Base-by-base conservation (phyloP, 1,140 invertebrate species). In the Caenorhabditis tropicalis region DNA sequence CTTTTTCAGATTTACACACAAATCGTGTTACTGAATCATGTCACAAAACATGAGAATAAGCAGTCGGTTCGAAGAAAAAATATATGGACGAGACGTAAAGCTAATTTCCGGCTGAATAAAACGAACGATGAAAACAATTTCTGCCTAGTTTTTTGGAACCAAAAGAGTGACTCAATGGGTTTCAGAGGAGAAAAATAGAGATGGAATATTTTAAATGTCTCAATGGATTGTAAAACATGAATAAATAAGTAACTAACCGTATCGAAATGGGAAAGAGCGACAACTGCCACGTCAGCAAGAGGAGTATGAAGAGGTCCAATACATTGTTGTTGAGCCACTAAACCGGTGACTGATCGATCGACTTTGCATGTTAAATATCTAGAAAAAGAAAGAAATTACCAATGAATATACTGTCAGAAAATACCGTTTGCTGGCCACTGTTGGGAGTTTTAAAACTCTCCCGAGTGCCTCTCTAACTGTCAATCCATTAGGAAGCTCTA, bases 301-400 rank as follows among this genome's bases (percentile, higher is more conserved):
- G 97, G 97, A 9, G 96, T 96, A 91, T 99, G 97, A 1, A 98
- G 92, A 0, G 96, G 96, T 2, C 97, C 97, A 70, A 99, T 96
- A 91, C 97, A 99, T 91, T 99, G 97, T 89, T 99, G 97, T 92
- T 98, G 97, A 4, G 96, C 96, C 60, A 98, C 94, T 29, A 98
- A 92, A 31, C 96, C 97, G n/a, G 96, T 96, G 0, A 99, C 97
- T 91, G 96, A 98, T 70, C 97, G 93, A 92, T 99, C 97, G 1
- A 99, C 92, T 92, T 92, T 86, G 65, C 79, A 86, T 53, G 85
- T 80, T 24, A 87, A 31, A 65, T 33, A 87, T 31, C 84, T 85
- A 46, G 3, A 82, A 74, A 60, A 82, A 29, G 33, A 70, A 24
- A 46, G 10, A 21, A n/a, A 85, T 36, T 53, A 49, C 33, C n/a